These are phyloP conservation scores for Chiloscyllium plagiosum DNA, from an alignment of 2,113 vertebrate genomes.

Conservation along the genomic window DNA sequence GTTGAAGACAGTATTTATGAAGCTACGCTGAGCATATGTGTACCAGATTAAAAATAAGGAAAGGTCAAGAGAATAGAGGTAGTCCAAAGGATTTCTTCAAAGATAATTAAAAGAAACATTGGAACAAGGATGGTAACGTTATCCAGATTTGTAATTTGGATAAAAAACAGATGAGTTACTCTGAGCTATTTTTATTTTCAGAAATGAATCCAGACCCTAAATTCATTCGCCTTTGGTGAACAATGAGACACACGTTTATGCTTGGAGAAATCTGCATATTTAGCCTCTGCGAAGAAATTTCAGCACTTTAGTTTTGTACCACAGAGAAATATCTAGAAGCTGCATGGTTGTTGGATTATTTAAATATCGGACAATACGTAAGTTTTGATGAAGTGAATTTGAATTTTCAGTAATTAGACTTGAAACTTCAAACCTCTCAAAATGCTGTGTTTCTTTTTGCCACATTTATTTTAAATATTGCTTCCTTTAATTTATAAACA, in stretches of 20 bases:
- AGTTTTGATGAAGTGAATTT: background rate
- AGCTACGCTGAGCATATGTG: slow-evolving; percentile 12
- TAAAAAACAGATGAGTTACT: slow-evolving; percentile 13
- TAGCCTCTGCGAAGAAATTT: background rate
- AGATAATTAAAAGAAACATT: slow-evolving; percentile 15
- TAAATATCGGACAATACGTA: background rate
- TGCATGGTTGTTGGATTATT: too few species aligned
- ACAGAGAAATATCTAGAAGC: background rate
- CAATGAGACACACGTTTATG: slow-evolving; percentile 18
- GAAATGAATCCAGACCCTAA: slow-evolving; percentile 6
- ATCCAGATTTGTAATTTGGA: slow-evolving; percentile 18
- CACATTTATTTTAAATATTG: background rate
- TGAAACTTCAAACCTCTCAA: background rate
- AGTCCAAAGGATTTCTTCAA: background rate
- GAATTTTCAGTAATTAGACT: background rate
- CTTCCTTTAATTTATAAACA: background rate
- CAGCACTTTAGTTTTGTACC: background rate
- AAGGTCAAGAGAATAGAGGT: background rate
- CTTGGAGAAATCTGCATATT: background rate
- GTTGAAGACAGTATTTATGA: background rate
- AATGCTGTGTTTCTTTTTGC: background rate
- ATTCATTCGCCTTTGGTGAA: background rate
- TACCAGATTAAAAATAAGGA: background rate
- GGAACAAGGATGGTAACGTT: slow-evolving; percentile 10
- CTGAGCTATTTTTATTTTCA: background rate